Evolutionary conservation across 2,113 vertebrate species (phyloP), one percentile per base, ranked within the genome.

Genomic region (Melanostigma gelatinosum): DNA sequence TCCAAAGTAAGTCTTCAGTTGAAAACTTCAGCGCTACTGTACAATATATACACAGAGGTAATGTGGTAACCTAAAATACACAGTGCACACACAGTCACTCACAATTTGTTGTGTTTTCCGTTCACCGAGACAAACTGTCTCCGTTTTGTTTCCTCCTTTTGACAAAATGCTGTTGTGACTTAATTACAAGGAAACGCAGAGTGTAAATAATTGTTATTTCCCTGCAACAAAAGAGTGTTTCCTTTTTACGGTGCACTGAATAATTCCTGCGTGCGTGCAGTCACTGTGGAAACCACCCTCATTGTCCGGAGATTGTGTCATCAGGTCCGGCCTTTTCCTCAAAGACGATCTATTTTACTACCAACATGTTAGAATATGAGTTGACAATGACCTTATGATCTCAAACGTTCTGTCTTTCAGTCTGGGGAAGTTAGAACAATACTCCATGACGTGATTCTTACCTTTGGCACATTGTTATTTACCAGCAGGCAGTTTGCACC

Each of bases 1-100:
- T 94, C 97, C 97, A 68, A 97, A 94, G 98, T 99, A 92, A 94
- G 97, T 88, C 7, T 69, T 8, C 70, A 48, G 24, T 67, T 57
- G 32, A 79, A 71, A 76, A 55, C 40, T n/a, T 66, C 18, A 0
- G 15, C 46, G 13, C 3, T 29, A 1, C 34, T 32, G 48, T 29
- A 13, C 64, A n/a, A 8, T 70, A 6, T 61, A 24, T 12, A 77
- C 20, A 65, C 55, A 46, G 77, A 72, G 55, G 11, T 82, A 50
- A 67, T 58, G 54, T 38, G 46, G 9, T 78, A 57, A 70, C 71
- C 63, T 50, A 44, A 73, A 64, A 61, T 38, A 38, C 42, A 34
- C 24, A 6, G 6, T 13, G 8, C 27, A 38, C 38, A 62, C 58
- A 55, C 40, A 60, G 40, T 52, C 12, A 60, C 42, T 34, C 70